Conservation (phyloP, 2,888 invertebrate species). For the Drosophila villosipedis region DNA sequence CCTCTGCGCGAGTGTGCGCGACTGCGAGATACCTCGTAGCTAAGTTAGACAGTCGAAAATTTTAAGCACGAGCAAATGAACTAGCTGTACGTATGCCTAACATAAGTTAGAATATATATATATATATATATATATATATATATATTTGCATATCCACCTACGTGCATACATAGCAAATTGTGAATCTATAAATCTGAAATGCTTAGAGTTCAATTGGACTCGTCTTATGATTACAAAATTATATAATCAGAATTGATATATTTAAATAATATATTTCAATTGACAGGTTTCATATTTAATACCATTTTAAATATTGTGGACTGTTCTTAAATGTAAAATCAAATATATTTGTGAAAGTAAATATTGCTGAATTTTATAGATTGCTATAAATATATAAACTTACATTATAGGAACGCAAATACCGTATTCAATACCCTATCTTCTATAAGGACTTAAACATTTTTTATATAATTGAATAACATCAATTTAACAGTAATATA, state of each 20-base stretch:
- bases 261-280: background rate
- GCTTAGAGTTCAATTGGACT: background rate
- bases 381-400: background rate
- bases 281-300: background rate
- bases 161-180: background rate
- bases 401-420: background rate
- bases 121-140: background rate
- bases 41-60: background rate
- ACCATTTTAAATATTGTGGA: background rate
- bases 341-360: background rate
- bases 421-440: background rate
- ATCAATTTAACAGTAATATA: background rate
- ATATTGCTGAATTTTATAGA: no score
- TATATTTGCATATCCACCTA: background rate
- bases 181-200: background rate
- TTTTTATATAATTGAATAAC: background rate
- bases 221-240: background rate
- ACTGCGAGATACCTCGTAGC: slow-evolving; percentile 10
- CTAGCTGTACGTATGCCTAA: background rate
- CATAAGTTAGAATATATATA: background rate
- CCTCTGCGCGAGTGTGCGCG: slow-evolving; percentile 1
- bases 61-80: background rate
- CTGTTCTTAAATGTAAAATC: background rate
- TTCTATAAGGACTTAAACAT: background rate
- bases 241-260: background rate